phyloP scores from a whole-genome alignment of 2,888 invertebrate species.

The Cremastobaeus sp. region DNA sequence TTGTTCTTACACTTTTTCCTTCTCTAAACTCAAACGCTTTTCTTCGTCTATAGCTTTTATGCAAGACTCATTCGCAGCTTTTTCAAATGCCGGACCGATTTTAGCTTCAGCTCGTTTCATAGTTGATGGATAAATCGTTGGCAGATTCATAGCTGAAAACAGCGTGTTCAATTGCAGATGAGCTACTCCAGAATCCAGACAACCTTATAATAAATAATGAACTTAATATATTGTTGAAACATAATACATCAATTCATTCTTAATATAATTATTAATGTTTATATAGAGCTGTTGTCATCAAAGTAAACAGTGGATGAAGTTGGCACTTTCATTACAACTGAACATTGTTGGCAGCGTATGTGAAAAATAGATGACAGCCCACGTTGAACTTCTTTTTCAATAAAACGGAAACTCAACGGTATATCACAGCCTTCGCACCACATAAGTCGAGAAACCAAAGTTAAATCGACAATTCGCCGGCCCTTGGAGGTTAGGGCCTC shows the following conservation, averaged over 20 bases:
- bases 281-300: not conserved
- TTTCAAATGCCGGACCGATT: not conserved
- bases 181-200: too few species aligned
- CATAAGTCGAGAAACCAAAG: too few species aligned
- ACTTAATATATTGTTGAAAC: too few species aligned
- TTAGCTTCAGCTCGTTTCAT: not conserved
- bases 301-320: not conserved
- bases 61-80: conserved; percentile 2
- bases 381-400: not conserved
- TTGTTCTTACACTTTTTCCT: too few species aligned
- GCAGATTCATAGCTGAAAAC: not conserved
- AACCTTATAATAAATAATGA: too few species aligned
- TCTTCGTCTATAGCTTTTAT: conserved; percentile 1
- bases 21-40: not conserved
- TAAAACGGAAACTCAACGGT: not conserved
- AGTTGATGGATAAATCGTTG: not conserved
- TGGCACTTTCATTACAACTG: not conserved
- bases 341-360: not conserved
- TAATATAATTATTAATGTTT: not conserved
- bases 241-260: too few species aligned
- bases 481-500: too few species aligned
- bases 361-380: not conserved
- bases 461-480: too few species aligned
- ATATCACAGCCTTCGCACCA: conserved; percentile 1
- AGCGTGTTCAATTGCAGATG: not conserved